These are phyloP conservation scores for Drosophila micromelanica DNA, from an alignment of 1,140 invertebrate species.

Conservation along the genomic window DNA sequence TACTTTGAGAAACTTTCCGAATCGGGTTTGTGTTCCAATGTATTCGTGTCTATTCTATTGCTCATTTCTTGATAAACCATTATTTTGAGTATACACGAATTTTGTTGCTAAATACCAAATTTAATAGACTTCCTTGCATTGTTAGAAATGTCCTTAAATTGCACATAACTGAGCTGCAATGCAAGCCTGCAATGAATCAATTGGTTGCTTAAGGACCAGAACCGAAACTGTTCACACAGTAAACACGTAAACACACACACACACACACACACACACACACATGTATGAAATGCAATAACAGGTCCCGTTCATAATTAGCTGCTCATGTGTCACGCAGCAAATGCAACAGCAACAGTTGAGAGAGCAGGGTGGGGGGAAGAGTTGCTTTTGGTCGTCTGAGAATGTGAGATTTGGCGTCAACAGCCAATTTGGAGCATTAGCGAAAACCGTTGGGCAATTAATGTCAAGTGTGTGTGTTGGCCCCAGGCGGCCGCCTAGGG, in stretches of 20 bases:
- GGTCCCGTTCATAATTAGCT: conserved; percentile 69
- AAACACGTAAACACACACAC: conserved; percentile 17
- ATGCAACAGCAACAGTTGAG: conserved; percentile 1
- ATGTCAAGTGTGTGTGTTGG: conserved; percentile 62
- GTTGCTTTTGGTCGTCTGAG: conserved; percentile 39
- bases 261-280: neutral
- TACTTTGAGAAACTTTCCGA: too few species aligned
- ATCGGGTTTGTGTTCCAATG: too few species aligned
- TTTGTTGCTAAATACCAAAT: too few species aligned
- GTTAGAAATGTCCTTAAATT: too few species aligned
- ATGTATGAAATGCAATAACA: conserved; percentile 34
- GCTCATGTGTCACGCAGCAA: conserved; percentile 66
- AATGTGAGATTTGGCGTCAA: conserved; percentile 75
- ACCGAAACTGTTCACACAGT: conserved; percentile 29
- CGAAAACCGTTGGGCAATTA: conserved; percentile 80
- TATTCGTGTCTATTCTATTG: too few species aligned
- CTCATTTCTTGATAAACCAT: too few species aligned
- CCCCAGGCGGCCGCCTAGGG: conserved; percentile 30
- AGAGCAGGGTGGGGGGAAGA: neutral
- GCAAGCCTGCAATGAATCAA: conserved; percentile 68
- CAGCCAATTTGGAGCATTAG: conserved; percentile 81
- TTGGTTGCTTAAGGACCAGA: conserved; percentile 36
- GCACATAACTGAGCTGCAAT: conserved; percentile 21
- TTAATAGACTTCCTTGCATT: too few species aligned
- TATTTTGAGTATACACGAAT: too few species aligned